Evolutionary conservation across 2,888 invertebrate species (phyloP).

Genomic region (Pristionchus arcanus): DNA sequence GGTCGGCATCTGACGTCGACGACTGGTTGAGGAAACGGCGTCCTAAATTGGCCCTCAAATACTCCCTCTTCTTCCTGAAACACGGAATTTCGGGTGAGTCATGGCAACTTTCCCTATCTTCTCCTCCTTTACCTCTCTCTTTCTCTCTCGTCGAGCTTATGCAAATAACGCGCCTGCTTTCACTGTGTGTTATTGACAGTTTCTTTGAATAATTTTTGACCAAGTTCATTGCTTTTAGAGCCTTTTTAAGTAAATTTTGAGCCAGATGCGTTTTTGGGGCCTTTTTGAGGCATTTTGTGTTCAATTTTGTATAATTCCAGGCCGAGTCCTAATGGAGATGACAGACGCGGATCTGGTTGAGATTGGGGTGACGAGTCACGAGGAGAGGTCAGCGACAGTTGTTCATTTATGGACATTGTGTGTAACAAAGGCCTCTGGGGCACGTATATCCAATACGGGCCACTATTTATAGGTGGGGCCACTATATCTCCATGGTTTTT

Average conservation of each 20-base stretch:
- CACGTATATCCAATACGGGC: no score
- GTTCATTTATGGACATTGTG: no score
- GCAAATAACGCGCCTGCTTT: constrained; percentile 7
- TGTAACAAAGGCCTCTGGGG: no score
- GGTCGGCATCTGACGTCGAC: constrained; percentile 69
- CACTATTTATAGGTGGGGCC: no score
- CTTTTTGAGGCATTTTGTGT: neutral
- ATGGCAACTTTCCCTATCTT: neutral
- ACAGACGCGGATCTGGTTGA: constrained; percentile 66
- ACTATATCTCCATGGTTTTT: no score
- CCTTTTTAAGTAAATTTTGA: no score
- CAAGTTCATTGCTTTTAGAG: no score
- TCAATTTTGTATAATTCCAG: constrained; percentile 53
- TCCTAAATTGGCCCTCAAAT: constrained; percentile 71
- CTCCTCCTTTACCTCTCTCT: no score
- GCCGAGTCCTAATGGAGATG: constrained; percentile 70
- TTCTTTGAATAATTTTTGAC: neutral
- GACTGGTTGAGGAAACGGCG: constrained; percentile 67
- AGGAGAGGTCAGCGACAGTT: constrained; percentile 67
- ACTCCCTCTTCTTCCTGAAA: constrained; percentile 68
- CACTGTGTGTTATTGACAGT: neutral
- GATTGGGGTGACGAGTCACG: constrained; percentile 66
- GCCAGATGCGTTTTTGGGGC: neutral
- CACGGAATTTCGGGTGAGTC: constrained; percentile 71
- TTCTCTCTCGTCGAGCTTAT: neutral